Percentiles rank a stretch among this genome's conserved stretches.
Conservation (phyloP, 2,797 vertebrate genomes). For the Macropodus opercularis region DNA sequence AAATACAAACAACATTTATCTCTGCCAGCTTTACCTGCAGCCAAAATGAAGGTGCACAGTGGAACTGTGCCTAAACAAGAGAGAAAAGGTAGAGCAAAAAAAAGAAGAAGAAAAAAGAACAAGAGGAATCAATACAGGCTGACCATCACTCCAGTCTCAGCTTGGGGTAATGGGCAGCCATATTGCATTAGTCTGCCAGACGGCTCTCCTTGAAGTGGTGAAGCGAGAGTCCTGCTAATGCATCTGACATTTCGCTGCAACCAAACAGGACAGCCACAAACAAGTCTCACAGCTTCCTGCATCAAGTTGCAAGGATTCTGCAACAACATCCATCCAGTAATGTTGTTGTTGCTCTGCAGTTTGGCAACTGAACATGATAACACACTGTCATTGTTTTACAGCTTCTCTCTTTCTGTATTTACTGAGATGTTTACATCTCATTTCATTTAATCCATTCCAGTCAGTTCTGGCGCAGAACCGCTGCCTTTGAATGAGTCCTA, state of each 20-base stretch:
- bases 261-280: conserved; percentile 51
- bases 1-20: conserved; percentile 72
- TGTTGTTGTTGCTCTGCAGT: conserved; percentile 18
- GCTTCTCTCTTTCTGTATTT: conserved; percentile 9
- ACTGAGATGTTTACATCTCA: conserved; percentile 17
- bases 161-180: conserved; percentile 75
- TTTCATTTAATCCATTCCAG: conserved; percentile 29
- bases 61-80: conserved; percentile 51
- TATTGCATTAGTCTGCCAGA: conserved; percentile 78
- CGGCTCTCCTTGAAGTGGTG: conserved; percentile 78
- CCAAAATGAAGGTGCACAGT: conserved; percentile 59
- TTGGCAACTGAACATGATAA: conserved; percentile 1
- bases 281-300: conserved; percentile 48
- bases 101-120: conserved; percentile 13
- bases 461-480: conserved; percentile 26
- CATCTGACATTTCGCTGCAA: conserved; percentile 75
- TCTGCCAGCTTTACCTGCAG: conserved; percentile 70
- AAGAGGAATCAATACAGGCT: conserved; percentile 70
- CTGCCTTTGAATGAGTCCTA: conserved; percentile 52
- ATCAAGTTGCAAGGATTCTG: conserved; percentile 44
- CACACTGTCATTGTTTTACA: conserved; percentile 7
- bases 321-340: conserved; percentile 18
- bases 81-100: conserved; percentile 28
- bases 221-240: conserved; percentile 78
- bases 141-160: conserved; percentile 71